Evolutionary conservation across 2,113 vertebrate genomes (phyloP), one percentile per base, ranked within the genome.

Genomic region (Chionomys nivalis): DNA sequence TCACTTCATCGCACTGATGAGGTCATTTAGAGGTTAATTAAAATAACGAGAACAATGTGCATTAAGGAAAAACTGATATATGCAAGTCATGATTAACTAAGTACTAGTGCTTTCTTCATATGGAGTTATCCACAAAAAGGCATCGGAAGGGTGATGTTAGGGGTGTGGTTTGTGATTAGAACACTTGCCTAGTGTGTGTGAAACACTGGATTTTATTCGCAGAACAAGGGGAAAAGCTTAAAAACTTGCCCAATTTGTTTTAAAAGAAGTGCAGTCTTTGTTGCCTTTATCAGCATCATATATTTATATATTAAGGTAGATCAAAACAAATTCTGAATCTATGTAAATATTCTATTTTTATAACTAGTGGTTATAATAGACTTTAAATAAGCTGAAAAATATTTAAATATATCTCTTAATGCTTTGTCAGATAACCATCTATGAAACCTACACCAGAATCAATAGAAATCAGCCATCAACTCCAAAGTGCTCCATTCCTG

Each of bases 1-100:
- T 95, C 24, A 94, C 70, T 83, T 83, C 61, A 47, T 92, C n/a
- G n/a, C n/a, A 85, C 70, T 49, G 89, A 75, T 4, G 17, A 95
- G 93, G 49, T 92, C 49, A 86, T 93, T 85, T 88, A 94, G 33
- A 61, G 19, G 91, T 87, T 96, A 94, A 79, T 93, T 4, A 95
- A 92, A 68, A 63, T 83, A 89, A 83, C 78, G 31, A 47, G 94
- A 86, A 39, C 33, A 17, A 94, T 81, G 52, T 23, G 39, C n/a
- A 78, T 65, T 78, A 91, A 39, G 26, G 52, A 17, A 82, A 94
- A 91, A 52, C 49, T 33, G 72, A 19, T 70, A 70, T 70, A 68
- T 31, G 61, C n/a, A 87, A 6, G 21, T n/a, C n/a, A 75, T 0
- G 1, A 70, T 58, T 75, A 93, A 55, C 44, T 78, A 93, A 58